Evolutionary conservation across 64 coral and sea anemone species (phyloP), one percentile per base, ranked within the genome.

Genomic region (Catalaphyllia jardinei): DNA sequence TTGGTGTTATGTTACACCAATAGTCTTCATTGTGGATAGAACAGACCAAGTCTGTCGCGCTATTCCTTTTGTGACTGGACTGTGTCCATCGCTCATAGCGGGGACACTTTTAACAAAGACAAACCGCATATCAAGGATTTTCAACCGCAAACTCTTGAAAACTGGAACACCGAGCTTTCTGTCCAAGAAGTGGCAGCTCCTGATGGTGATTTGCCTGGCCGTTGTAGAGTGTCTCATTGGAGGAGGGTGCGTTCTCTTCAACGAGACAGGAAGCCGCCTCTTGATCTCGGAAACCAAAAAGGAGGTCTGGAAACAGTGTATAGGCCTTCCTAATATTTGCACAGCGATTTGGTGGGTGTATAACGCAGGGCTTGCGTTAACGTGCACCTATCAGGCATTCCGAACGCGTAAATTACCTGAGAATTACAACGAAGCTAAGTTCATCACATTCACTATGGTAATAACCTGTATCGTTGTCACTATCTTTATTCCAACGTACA

Each of bases 351-450:
- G 91, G 87, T 96, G 94, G 94, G 94, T 46, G 15, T 96, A 96
- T 35, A 93, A 92, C 4, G 91, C 79, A 16, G 94, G 94, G 0
- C 87, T 96, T 0, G 91, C 86, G 0, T 31, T 93, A n/a, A 89
- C 91, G 1, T 96, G 94, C 33, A 96, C 94, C 30, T 92, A 96
- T 38, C 94, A 96, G 71, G 94, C 90, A 1, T 96, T 96, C 27
- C 80, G 92, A 16, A 89, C 94, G 8, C 63, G 94, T 1, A 96
- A 96, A 82, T 65, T 96, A 20, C 94, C 94, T 22, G 94, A 96
- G 63, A 96, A 96, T 30, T 96, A 96, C 80, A 96, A 96, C 78
- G 94, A 96, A 61, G 86, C 94, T 0, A 96, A 96, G 86, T 96
- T 96, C 27, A 96, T 96, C 61, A 89, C 90, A 3, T 96, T 96